These are phyloP conservation scores for Nipponacmea schrenckii DNA, from an alignment of 2,888 invertebrate species.

Conservation along the genomic window DNA sequence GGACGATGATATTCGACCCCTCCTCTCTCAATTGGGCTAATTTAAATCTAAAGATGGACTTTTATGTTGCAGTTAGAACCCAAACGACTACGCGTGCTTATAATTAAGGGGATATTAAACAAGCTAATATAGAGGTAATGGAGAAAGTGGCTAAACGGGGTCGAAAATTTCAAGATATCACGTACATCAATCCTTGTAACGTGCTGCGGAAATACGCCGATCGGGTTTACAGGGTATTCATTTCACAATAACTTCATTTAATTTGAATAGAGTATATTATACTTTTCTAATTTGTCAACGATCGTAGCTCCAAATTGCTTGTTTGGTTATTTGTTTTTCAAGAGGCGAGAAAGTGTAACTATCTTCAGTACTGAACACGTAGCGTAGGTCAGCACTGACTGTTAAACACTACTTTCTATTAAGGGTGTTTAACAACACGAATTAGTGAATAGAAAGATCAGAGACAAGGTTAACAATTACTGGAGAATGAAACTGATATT, in stretches of 20 bases:
- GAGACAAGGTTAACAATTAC: not conserved
- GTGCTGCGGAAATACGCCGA: not conserved
- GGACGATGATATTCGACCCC: not conserved
- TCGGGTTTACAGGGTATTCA: constrained; percentile 4
- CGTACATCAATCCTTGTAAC: not conserved
- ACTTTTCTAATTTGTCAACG: not conserved
- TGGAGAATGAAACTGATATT: constrained; percentile 1
- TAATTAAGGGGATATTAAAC: constrained; percentile 2
- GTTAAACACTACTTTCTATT: constrained; percentile 1
- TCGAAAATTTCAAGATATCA: not conserved
- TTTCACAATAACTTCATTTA: constrained; percentile 4
- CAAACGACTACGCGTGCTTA: not conserved
- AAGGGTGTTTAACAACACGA: not conserved
- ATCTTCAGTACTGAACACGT: not conserved
- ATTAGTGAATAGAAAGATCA: not conserved
- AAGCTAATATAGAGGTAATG: not conserved
- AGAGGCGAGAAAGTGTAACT: not conserved
- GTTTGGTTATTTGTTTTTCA: constrained; percentile 3
- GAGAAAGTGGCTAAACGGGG: not conserved
- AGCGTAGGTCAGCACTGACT: not conserved
- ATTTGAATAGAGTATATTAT: constrained; percentile 1
- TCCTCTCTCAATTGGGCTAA: not conserved
- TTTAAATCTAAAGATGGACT: constrained; percentile 7
- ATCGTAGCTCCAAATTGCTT: not conserved
- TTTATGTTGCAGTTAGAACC: constrained; percentile 7